Conservation (phyloP, 2,888 invertebrate species). For the Unio pictorum region DNA sequence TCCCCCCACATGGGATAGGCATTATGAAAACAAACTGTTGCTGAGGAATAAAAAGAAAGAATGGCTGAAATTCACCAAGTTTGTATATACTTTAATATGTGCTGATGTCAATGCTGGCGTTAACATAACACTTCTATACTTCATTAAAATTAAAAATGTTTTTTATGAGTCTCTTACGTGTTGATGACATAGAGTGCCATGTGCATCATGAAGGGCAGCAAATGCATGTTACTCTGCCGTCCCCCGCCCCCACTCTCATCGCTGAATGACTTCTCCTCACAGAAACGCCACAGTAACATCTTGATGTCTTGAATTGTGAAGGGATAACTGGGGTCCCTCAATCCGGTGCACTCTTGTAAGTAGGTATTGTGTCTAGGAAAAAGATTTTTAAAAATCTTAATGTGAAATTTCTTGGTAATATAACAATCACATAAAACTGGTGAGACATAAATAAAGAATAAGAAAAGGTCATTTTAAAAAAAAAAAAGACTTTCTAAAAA, state of each 20-base stretch:
- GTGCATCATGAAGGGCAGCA: conserved; percentile 93
- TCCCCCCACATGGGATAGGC: no score
- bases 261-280: conserved; percentile 95
- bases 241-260: conserved; percentile 94
- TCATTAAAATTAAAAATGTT: no score
- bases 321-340: conserved; percentile 71
- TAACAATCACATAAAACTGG: not conserved
- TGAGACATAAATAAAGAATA: not conserved
- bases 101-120: no score
- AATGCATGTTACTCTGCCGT: conserved; percentile 96
- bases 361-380: conserved; percentile 75
- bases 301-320: conserved; percentile 94
- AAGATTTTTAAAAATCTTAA: not conserved
- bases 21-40: no score
- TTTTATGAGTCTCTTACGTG: conserved; percentile 74
- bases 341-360: conserved; percentile 73
- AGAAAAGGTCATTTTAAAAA: no score
- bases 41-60: no score
- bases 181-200: conserved; percentile 88
- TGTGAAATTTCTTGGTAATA: not conserved
- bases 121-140: no score
- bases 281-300: conserved; percentile 88
- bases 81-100: no score
- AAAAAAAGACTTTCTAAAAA: no score
- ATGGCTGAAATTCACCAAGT: no score